Conservation (phyloP, 2,113 vertebrate genomes). For the Sus scrofa region DNA sequence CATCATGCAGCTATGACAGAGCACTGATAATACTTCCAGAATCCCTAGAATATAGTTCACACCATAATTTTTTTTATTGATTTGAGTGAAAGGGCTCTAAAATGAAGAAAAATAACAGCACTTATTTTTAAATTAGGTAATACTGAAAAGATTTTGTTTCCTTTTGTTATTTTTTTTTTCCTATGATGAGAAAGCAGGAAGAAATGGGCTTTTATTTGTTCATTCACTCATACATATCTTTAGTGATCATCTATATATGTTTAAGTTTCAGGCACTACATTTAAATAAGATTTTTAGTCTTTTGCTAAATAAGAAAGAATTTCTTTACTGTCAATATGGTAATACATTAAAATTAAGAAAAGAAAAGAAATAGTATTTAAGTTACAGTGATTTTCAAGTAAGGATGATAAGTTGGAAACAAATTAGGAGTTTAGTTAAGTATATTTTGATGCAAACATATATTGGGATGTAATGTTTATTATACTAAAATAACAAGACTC, state of each 20-base stretch:
- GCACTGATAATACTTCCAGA: not conserved
- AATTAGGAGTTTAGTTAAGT: not conserved
- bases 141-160: not conserved
- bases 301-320: conserved; percentile 17
- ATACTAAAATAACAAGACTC: not conserved
- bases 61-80: not conserved
- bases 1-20: not conserved
- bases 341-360: conserved; percentile 29
- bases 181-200: not conserved
- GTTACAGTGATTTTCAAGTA: not conserved
- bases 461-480: not conserved
- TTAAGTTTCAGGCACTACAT: not conserved
- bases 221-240: not conserved
- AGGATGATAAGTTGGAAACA: not conserved
- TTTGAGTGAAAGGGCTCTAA: not conserved
- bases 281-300: not conserved
- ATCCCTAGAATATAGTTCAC: not conserved
- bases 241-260: not conserved
- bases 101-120: not conserved
- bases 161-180: conserved; percentile 10
- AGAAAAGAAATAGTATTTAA: conserved; percentile 5
- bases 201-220: not conserved
- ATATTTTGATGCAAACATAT: not conserved
- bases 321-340: not conserved
- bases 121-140: conserved; percentile 29